These are phyloP conservation scores for Sebastes hubbsi DNA, from an alignment of 2,797 vertebrate species.

Conservation along the genomic window DNA sequence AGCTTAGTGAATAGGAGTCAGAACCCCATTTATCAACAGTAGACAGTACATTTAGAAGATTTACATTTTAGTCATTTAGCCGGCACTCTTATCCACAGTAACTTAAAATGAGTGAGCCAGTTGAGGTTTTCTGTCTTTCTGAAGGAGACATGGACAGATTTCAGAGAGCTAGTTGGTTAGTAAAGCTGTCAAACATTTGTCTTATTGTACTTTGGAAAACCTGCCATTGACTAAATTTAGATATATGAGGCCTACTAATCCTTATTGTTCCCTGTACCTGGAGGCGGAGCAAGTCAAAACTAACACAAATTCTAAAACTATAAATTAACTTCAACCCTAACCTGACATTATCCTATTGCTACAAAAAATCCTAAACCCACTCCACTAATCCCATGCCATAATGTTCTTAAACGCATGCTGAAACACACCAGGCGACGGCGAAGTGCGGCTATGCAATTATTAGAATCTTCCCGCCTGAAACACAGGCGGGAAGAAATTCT, in stretches of 20 bases:
- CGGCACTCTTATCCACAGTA: neutral
- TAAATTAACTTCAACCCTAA: neutral
- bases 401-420: neutral
- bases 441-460: no score
- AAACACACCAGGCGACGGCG: no score
- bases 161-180: neutral
- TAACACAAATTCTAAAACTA: neutral
- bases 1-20: slow-evolving; percentile 32
- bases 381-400: neutral
- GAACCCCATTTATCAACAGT: slow-evolving; percentile 26
- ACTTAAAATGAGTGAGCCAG: neutral
- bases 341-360: neutral
- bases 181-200: neutral
- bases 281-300: neutral
- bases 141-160: neutral
- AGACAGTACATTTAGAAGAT: slow-evolving; percentile 27
- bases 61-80: slow-evolving; percentile 43
- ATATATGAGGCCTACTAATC: neutral
- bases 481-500: no score
- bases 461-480: neutral
- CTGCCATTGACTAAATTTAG: neutral
- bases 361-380: neutral
- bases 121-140: neutral
- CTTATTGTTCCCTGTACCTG: neutral
- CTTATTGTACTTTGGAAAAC: neutral